Base-by-base conservation (phyloP, 2,113 vertebrate genomes). In the Mobula birostris region DNA sequence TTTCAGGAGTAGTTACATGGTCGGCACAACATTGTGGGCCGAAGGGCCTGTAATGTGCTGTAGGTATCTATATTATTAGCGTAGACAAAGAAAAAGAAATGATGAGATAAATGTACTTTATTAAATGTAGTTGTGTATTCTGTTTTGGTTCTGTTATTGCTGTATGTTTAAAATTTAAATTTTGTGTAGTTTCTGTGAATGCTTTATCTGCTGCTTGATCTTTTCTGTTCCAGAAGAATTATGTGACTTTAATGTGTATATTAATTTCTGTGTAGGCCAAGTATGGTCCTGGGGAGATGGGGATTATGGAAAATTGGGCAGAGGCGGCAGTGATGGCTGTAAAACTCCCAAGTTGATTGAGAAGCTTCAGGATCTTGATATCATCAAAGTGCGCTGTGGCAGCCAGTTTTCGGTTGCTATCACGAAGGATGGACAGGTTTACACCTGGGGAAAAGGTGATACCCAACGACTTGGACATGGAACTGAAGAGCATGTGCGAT, bases 221-320 rank as follows among this genome's bases (percentile, higher is more conserved):
- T 29, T 40, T 24, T 92, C 83, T 58, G 21, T 74, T 91, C 5
- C 17, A 36, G n/a, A 66, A 91, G n/a, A 68, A 68, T 36, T 12
- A 91, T 91, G 11, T 72, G 91, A 27, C 19, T 8, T 70, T 88
- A 27, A 66, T n/a, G 40, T 32, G 32, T 66, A 8, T 24, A 68
- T 94, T 78, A 94, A 80, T 95, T 9, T 94, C 58, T 94, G 94
- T 96, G 11, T 94, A 99, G 99, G 99, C 94, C 99, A 99, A 94
- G 98, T 99, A 2, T 99, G 99, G 99, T 99, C 99, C 19, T 99
- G 99, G 99, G 99, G 99, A 14, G 99, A 99, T 70, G 99, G 99
- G 2, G 99, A 99, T 95, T 99, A 99, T 76, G 99, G 99, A 68
- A 99, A 99, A 95, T 95, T 99, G 95, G 99, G 99, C 94, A 96